Evolutionary conservation across 2,113 vertebrate genomes (phyloP), one percentile per base, ranked within the genome.

Genomic region (Furnarius figulus): DNA sequence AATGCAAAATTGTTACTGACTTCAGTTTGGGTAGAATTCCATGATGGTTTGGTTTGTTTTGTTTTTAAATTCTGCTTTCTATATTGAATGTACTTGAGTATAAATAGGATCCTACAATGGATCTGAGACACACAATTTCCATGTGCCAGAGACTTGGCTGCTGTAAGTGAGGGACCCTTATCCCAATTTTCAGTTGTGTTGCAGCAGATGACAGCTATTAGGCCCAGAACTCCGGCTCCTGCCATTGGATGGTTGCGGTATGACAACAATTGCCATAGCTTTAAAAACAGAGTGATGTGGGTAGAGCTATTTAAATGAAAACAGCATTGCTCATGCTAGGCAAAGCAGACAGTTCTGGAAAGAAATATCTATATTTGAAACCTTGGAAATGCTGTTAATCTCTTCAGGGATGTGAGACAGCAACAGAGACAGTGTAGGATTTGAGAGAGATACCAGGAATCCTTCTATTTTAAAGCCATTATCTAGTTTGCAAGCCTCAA

Each of bases 331-430:
- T 96, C 66, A 65, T 47, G 44, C 52, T 89, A 84, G 75, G 91
- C 90, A 95, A 94, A 93, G 67, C 89, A 92, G 75, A 73, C 82
- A 89, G 72, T 65, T 93, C 92, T 92, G 83, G 52, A 91, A 91
- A 95, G 66, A 93, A 77, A 83, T 65, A 91, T 56, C 83, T 79
- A 35, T 72, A 85, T 89, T 53, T 93, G 85, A 92, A 94, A 74
- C 55, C 39, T 65, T 90, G 90, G 47, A 90, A 92, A 93, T 74
- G 81, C 58, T 96, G 74, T 72, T 93, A 90, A 93, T 93, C 81
- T 89, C 63, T 91, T 87, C 79, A 79, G 68, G 63, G 76, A 77
- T 68, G 61, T 87, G 92, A 94, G 70, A 85, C 68, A 94, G 28
- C 62, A 79, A 59, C 59, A 86, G 76, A 84, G 61, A 46, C 68